These are phyloP conservation scores for Dorcus hopei DNA, from an alignment of 2,888 invertebrate genomes.

Conservation along the genomic window DNA sequence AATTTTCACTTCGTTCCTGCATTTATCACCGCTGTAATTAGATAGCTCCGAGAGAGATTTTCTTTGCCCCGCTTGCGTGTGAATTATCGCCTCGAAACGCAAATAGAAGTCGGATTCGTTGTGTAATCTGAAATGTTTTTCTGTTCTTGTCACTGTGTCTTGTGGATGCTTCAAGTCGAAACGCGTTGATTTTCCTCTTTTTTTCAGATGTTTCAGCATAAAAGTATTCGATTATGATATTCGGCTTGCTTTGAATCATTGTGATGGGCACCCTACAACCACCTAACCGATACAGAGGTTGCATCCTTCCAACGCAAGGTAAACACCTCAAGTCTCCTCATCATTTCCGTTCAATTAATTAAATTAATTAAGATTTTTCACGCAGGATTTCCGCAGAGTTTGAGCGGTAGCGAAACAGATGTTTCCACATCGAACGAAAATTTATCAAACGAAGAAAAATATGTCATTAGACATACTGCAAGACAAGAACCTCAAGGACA, in stretches of 20 bases:
- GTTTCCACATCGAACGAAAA: constrained; percentile 89
- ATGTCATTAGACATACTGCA: constrained; percentile 76
- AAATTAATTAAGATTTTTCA: background rate
- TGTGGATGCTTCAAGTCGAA: background rate
- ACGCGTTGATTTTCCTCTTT: background rate
- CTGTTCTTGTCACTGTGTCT: background rate
- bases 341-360: background rate
- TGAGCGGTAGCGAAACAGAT: constrained; percentile 87
- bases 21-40: constrained; percentile 10
- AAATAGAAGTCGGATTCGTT: too few species aligned
- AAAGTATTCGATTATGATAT: constrained; percentile 22
- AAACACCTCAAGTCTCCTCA: constrained; percentile 8
- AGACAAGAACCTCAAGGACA: constrained; percentile 91
- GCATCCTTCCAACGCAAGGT: constrained; percentile 38
- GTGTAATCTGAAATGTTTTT: too few species aligned
- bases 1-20: constrained; percentile 24
- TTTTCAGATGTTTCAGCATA: constrained; percentile 31
- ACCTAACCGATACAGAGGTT: constrained; percentile 39
- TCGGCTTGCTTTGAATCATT: background rate
- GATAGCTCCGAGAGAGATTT: background rate
- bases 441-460: constrained; percentile 79
- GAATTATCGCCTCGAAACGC: too few species aligned
- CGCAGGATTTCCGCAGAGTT: constrained; percentile 54
- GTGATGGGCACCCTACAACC: constrained; percentile 37
- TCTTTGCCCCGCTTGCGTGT: too few species aligned